Conservation (phyloP, 1,140 invertebrate species). For the Megalopta genalis region DNA sequence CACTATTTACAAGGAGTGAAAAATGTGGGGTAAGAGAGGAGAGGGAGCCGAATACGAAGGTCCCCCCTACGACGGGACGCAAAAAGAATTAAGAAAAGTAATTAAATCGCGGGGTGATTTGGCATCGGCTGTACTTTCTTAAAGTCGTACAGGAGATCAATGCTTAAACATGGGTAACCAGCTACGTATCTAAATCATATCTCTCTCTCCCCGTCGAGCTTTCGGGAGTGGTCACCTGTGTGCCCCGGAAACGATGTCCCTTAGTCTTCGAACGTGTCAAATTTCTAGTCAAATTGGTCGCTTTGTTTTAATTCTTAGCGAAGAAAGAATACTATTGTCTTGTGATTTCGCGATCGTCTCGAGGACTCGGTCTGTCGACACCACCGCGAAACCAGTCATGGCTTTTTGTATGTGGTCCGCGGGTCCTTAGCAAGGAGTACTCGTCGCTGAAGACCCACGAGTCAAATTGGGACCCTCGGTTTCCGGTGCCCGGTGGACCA, state of each 20-base stretch:
- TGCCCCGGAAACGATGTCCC: slow-evolving; percentile 29
- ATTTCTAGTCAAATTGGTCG: too few relatives aligned
- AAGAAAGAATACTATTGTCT: neutral
- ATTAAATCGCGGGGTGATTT: slow-evolving; percentile 66
- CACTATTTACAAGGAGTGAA: too few relatives aligned
- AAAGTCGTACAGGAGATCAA: slow-evolving; percentile 76
- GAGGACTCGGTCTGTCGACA: slow-evolving; percentile 32
- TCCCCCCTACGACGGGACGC: slow-evolving; percentile 17
- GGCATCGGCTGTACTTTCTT: slow-evolving; percentile 76
- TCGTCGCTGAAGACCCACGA: slow-evolving; percentile 32
- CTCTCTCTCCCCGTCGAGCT: slow-evolving; percentile 24
- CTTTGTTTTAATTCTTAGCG: neutral
- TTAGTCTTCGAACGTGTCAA: neutral
- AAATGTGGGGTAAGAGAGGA: neutral
- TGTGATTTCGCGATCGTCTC: slow-evolving; percentile 50
- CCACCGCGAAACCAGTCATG: slow-evolving; percentile 29
- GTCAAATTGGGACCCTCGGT: neutral
- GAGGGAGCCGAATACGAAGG: slow-evolving; percentile 2
- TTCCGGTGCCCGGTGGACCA: slow-evolving; percentile 21
- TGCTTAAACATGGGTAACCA: slow-evolving; percentile 74
- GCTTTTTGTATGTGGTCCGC: neutral
- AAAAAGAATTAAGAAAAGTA: slow-evolving; percentile 28
- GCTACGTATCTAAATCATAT: slow-evolving; percentile 55
- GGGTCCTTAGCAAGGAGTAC: slow-evolving; percentile 13
- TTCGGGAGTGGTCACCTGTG: slow-evolving; percentile 43